phyloP scores from a whole-genome alignment of 2,888 invertebrate species.

The Lochmaea crataegi region DNA sequence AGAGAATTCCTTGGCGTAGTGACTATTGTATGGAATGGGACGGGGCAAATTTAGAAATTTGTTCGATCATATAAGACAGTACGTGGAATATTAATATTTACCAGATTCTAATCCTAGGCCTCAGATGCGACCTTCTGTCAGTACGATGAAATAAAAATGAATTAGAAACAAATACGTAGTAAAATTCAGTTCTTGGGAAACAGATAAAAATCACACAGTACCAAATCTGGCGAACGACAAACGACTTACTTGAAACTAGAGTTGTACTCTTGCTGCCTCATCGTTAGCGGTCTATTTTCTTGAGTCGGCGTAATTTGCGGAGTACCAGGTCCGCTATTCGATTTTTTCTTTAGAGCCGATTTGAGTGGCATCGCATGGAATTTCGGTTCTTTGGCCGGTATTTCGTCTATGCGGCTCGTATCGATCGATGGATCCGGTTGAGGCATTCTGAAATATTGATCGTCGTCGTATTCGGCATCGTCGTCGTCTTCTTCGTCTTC shows the following conservation, averaged over 20 bases:
- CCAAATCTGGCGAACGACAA: not conserved
- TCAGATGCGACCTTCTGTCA: constrained; percentile 84
- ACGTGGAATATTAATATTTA: constrained; percentile 70
- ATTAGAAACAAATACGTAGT: constrained; percentile 40
- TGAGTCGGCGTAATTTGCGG: constrained; percentile 78
- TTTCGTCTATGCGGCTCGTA: constrained; percentile 88
- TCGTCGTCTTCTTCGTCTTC: constrained; percentile 54
- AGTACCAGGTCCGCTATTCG: constrained; percentile 73
- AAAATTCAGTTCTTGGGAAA: no score
- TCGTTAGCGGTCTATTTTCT: constrained; percentile 74
- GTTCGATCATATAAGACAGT: not conserved
- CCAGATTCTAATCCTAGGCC: constrained; percentile 94
- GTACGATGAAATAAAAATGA: constrained; percentile 65
- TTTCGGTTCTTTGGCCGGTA: constrained; percentile 81
- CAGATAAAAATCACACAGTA: no score
- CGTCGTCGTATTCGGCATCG: constrained; percentile 63
- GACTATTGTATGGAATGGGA: no score
- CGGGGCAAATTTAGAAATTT: no score
- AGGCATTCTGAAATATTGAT: constrained; percentile 71
- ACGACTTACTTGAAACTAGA: constrained; percentile 83
- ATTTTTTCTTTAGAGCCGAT: constrained; percentile 89
- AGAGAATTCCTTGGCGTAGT: no score
- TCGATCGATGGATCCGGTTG: constrained; percentile 79
- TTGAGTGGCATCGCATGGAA: constrained; percentile 93
- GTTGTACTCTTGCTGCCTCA: constrained; percentile 71